A percentile compares a stretch with the other conserved stretches of the same genome.
Evolutionary conservation across 2,797 vertebrate species (phyloP).

Genomic region (Schizothorax lantsangensis): DNA sequence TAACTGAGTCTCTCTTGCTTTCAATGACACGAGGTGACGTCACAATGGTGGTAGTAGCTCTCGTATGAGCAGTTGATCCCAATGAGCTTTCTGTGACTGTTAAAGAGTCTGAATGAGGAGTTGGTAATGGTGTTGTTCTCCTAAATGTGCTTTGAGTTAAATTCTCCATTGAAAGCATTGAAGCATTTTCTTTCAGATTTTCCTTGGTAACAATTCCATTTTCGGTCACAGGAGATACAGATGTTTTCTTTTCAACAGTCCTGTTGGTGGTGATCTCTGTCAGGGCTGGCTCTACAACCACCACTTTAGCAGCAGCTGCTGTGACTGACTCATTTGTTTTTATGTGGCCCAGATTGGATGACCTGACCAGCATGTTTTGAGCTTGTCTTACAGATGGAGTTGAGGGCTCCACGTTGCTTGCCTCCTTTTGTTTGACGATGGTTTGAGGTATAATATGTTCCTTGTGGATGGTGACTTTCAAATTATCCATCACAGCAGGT

Average conservation of each 20-base stretch:
- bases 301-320: slow-evolving; percentile 17
- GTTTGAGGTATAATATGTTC: slow-evolving; percentile 50
- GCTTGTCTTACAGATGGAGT: slow-evolving; percentile 18
- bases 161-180: background rate
- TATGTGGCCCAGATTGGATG: slow-evolving; percentile 28
- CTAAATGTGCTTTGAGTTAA: slow-evolving; percentile 7
- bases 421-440: slow-evolving; percentile 24
- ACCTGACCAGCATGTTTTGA: slow-evolving; percentile 40
- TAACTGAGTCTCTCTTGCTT: background rate
- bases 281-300: slow-evolving; percentile 4
- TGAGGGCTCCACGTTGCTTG: background rate
- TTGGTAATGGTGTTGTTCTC: slow-evolving; percentile 37
- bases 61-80: background rate
- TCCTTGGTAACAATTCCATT: slow-evolving; percentile 27
- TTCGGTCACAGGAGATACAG: slow-evolving; percentile 15
- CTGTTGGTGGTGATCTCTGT: background rate
- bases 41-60: slow-evolving; percentile 25
- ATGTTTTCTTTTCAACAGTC: slow-evolving; percentile 23
- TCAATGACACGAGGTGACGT: background rate
- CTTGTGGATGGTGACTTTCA: slow-evolving; percentile 13
- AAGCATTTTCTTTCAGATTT: slow-evolving; percentile 8
- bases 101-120: slow-evolving; percentile 39
- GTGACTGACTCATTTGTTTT: slow-evolving; percentile 30
- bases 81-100: slow-evolving; percentile 20
- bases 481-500: slow-evolving; percentile 9